Evolutionary conservation across 2,113 vertebrate species (phyloP).

Genomic region (Cryptoleucopteryx plumbea): DNA sequence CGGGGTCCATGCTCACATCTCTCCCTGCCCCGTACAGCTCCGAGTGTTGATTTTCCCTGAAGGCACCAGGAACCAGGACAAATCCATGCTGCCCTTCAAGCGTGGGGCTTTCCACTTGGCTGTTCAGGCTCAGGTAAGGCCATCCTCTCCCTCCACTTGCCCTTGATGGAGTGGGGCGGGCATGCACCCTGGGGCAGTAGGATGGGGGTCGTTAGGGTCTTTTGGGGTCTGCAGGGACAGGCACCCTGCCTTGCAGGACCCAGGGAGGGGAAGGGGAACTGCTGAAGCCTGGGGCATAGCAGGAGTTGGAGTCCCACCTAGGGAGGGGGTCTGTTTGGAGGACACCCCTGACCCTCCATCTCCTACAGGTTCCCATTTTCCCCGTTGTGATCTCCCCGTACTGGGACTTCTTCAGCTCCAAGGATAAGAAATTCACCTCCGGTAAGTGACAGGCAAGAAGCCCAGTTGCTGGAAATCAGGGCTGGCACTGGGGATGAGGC

Average conservation of each 20-base stretch:
- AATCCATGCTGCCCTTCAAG: conserved; percentile 79
- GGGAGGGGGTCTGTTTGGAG: background rate
- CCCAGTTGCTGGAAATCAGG: background rate
- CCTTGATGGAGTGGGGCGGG: background rate
- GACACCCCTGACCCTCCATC: background rate
- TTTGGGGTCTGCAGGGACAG: background rate
- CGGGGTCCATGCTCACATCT: rapidly evolving
- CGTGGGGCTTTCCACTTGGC: conserved; percentile 80
- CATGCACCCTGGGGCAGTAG: background rate
- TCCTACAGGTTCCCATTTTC: conserved; percentile 76
- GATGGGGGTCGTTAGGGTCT: background rate
- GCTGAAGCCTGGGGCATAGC: background rate
- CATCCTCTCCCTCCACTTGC: background rate
- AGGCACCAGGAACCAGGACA: conserved; percentile 75
- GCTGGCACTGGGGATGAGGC: background rate
- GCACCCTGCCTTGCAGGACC: background rate
- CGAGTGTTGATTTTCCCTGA: conserved; percentile 78
- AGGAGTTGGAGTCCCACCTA: background rate
- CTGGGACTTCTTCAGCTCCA: conserved; percentile 73
- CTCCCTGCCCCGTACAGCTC: conserved; percentile 35
- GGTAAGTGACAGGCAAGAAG: conserved; percentile 43
- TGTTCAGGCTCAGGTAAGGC: conserved; percentile 76
- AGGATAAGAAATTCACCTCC: conserved; percentile 72
- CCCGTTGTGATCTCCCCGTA: conserved; percentile 77
- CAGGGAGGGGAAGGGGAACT: background rate